These are phyloP conservation scores for Triplophysa rosa DNA, from an alignment of 2,113 vertebrate genomes.

Conservation along the genomic window DNA sequence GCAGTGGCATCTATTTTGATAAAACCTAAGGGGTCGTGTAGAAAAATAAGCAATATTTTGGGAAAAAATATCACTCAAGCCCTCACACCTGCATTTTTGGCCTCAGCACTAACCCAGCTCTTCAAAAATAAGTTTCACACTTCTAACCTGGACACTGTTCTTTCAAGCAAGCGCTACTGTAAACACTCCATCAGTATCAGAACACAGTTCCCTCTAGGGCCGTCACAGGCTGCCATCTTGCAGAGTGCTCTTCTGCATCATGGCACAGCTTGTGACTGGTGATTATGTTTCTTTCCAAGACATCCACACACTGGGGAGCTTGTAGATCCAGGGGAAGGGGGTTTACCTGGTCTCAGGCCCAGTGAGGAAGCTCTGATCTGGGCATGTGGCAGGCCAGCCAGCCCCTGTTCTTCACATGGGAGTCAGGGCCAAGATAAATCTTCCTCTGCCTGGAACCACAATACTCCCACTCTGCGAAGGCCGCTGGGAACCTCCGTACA, in stretches of 20 bases:
- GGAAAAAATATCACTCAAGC: not conserved
- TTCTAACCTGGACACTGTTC: not conserved
- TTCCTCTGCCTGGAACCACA: conserved; percentile 64
- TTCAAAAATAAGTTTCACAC: conserved; percentile 6
- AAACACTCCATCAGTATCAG: conserved; percentile 28
- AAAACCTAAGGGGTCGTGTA: not conserved
- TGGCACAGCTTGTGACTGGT: conserved; percentile 36
- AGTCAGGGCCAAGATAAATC: conserved; percentile 78
- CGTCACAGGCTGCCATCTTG: conserved; percentile 34
- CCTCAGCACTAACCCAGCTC: not conserved
- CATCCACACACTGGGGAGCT: conserved; percentile 37
- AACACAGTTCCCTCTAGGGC: conserved; percentile 23
- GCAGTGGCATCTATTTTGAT: not conserved
- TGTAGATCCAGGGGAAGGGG: conserved; percentile 42
- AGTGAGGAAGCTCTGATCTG: conserved; percentile 55
- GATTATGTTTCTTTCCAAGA: conserved; percentile 43
- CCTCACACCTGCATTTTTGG: not conserved
- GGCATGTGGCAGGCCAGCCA: conserved; percentile 57
- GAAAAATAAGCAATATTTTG: not conserved
- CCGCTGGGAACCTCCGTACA: conserved; percentile 73
- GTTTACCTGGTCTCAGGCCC: conserved; percentile 62
- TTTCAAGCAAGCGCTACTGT: conserved; percentile 22
- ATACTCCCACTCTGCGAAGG: conserved; percentile 66
- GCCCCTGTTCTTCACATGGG: conserved; percentile 62
- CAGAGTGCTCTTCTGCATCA: conserved; percentile 40